Evolutionary conservation across 2,888 invertebrate species (phyloP).

Genomic region (Bugulina stolonifera): DNA sequence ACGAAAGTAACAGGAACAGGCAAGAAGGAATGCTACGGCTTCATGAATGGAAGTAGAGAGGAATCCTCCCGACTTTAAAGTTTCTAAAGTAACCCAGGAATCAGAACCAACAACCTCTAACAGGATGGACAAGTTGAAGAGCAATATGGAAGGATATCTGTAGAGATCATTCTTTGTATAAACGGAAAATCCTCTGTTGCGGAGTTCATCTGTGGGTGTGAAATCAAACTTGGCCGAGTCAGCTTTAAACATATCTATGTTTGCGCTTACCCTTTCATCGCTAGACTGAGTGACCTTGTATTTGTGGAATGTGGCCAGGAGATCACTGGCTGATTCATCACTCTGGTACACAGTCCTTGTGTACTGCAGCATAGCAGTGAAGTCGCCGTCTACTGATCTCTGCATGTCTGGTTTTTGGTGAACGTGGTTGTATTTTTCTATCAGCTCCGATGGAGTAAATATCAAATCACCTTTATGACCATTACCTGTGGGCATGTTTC

Average conservation of each 20-base stretch:
- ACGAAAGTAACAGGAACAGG: neutral
- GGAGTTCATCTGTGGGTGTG: neutral
- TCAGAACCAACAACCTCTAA: neutral
- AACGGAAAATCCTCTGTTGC: neutral
- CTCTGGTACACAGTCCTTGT: neutral
- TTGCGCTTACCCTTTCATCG: neutral
- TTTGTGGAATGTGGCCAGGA: neutral
- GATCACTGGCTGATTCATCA: too few species aligned
- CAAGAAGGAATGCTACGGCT: neutral
- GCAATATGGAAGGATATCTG: neutral
- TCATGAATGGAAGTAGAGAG: neutral
- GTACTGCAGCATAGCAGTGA: neutral
- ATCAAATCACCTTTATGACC: too few species aligned
- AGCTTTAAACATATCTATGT: neutral
- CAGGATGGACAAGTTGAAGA: neutral
- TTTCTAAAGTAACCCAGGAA: neutral
- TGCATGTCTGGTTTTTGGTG: too few species aligned
- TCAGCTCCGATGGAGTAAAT: too few species aligned
- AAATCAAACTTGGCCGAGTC: neutral
- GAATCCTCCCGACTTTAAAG: neutral
- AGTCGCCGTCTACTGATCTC: neutral
- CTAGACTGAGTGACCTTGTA: neutral
- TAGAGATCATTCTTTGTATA: neutral
- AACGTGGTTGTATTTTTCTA: too few species aligned
- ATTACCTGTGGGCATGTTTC: slow-evolving; percentile 14